Conservation (phyloP, 2,113 vertebrate genomes). For the Megaceryle maxima region DNA sequence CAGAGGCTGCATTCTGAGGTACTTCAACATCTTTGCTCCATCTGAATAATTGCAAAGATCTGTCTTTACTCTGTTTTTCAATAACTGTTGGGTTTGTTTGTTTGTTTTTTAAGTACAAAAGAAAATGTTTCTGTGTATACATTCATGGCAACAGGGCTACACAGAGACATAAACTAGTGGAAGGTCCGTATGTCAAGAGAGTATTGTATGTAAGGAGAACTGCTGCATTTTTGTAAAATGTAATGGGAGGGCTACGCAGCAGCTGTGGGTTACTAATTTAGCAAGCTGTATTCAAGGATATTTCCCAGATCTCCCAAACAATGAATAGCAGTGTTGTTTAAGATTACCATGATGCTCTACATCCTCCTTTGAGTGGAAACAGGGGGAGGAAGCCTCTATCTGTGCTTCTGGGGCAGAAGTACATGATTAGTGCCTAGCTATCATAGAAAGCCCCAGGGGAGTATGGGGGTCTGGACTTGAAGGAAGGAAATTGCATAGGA, state of each 20-base stretch:
- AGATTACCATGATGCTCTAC: slow-evolving; percentile 58
- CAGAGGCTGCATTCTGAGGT: not conserved
- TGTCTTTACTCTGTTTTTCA: slow-evolving; percentile 49
- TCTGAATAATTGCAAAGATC: slow-evolving; percentile 13
- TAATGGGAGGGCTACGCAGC: slow-evolving; percentile 38
- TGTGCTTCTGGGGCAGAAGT: slow-evolving; percentile 61
- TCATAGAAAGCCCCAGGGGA: slow-evolving; percentile 67
- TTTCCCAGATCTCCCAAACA: slow-evolving; percentile 68
- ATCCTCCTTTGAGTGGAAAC: slow-evolving; percentile 60
- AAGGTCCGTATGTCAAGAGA: slow-evolving; percentile 30
- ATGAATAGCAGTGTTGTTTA: slow-evolving; percentile 73
- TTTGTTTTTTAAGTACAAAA: slow-evolving; percentile 18
- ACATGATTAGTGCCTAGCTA: slow-evolving; percentile 67
- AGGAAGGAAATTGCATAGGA: slow-evolving; percentile 77
- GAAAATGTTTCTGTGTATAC: not conserved
- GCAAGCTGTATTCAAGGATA: slow-evolving; percentile 65
- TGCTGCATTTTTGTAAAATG: slow-evolving; percentile 30
- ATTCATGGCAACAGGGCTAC: slow-evolving; percentile 1
- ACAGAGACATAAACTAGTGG: slow-evolving; percentile 10
- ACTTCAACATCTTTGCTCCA: slow-evolving; percentile 36
- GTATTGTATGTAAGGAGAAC: not conserved
- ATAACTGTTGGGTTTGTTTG: not conserved
- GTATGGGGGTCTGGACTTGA: slow-evolving; percentile 48
- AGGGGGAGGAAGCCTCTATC: slow-evolving; percentile 65
- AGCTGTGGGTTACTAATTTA: slow-evolving; percentile 69